Conservation (phyloP, 1,140 invertebrate genomes). For the Drosophila pallidifrons region DNA sequence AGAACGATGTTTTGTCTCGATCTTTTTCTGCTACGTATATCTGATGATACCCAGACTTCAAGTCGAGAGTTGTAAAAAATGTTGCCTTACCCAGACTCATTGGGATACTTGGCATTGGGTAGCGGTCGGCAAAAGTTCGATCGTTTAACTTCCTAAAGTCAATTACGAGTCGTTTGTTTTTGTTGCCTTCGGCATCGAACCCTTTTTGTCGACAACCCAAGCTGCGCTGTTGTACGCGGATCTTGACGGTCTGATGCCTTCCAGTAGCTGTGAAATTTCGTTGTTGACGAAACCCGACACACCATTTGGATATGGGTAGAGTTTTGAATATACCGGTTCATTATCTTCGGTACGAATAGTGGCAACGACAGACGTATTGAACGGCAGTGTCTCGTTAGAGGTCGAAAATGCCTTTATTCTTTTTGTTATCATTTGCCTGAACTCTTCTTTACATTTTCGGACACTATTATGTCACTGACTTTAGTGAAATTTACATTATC, state of each 20-base stretch:
- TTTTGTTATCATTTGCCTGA: not conserved
- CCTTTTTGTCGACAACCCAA: not conserved
- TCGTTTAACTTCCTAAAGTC: constrained; percentile 9
- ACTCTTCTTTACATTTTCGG: not conserved
- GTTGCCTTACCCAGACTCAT: not conserved
- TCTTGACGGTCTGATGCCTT: too few species aligned
- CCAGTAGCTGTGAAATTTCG: not conserved
- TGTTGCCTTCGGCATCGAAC: not conserved
- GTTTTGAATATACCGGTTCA: not conserved
- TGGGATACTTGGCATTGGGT: constrained; percentile 8
- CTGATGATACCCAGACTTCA: constrained; percentile 2
- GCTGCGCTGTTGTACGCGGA: not conserved
- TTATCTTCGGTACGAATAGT: not conserved
- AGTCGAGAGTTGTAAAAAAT: not conserved
- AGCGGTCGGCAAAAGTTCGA: not conserved
- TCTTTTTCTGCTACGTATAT: constrained; percentile 8
- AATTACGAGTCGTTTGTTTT: constrained; percentile 1
- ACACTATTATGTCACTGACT: not conserved
- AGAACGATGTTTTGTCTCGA: constrained; percentile 1
- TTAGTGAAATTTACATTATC: not conserved
- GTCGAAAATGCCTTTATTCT: not conserved
- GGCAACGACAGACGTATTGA: not conserved
- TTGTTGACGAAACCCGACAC: constrained; percentile 3
- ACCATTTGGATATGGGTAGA: not conserved
- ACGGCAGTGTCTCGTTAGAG: constrained; percentile 2